phyloP scores from a whole-genome alignment of 2,888 invertebrate genomes.

The Malthinus flaveolus region DNA sequence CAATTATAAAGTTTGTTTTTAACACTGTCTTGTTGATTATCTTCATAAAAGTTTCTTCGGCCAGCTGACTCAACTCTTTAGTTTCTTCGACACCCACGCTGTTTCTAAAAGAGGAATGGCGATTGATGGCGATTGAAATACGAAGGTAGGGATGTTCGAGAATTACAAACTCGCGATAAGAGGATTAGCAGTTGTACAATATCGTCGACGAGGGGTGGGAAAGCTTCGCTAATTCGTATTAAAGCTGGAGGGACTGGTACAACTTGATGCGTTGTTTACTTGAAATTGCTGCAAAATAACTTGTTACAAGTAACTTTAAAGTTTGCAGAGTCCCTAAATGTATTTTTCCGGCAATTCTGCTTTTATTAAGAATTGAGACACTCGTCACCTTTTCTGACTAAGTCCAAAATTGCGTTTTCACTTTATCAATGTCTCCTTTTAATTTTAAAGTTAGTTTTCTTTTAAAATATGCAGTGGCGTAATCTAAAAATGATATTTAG shows the following conservation, averaged over 20 bases:
- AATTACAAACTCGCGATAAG: constrained; percentile 81
- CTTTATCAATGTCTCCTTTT: no score
- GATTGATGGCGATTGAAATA: constrained; percentile 52
- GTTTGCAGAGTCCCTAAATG: no score
- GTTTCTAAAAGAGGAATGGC: constrained; percentile 46
- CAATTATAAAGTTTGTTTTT: constrained; percentile 67
- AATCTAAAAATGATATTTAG: no score
- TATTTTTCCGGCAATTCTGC: no score
- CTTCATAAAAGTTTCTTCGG: constrained; percentile 61
- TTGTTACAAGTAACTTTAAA: no score
- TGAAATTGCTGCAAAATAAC: constrained; percentile 74
- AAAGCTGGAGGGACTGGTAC: constrained; percentile 83
- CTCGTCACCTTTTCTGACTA: no score
- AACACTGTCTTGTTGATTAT: constrained; percentile 67
- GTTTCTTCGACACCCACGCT: constrained; percentile 50
- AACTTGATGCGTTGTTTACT: constrained; percentile 78
- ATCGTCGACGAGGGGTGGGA: constrained; percentile 90
- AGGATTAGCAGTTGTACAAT: constrained; percentile 83
- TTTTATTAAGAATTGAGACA: no score
- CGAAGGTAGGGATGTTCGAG: constrained; percentile 72
- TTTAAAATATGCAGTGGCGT: no score
- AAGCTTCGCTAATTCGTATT: constrained; percentile 85
- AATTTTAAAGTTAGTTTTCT: no score
- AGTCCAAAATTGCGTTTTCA: no score
- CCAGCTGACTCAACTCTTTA: constrained; percentile 49